A percentile compares a stretch with the other conserved stretches of the same genome.
Conservation (phyloP, 2,797 vertebrate genomes). For the Micrastur ruficollis region DNA sequence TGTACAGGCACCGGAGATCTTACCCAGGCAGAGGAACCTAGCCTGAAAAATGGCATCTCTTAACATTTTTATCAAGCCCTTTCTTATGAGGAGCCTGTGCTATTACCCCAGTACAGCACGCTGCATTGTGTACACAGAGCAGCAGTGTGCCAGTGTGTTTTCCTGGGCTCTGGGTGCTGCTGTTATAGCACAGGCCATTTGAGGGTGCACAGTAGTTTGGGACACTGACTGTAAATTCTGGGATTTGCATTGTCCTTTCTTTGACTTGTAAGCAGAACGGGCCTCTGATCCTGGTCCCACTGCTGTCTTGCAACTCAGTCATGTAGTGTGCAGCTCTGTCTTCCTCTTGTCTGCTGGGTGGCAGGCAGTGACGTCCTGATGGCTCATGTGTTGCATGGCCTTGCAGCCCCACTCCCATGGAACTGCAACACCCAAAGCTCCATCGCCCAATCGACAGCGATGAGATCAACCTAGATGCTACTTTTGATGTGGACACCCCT, state of each 20-base stretch:
- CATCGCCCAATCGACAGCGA: constrained; percentile 72
- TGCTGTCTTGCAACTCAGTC: neutral
- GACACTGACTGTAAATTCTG: neutral
- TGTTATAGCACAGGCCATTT: rapidly evolving
- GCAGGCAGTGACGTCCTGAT: neutral
- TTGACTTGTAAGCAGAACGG: rapidly evolving
- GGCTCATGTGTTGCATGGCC: neutral
- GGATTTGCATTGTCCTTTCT: neutral
- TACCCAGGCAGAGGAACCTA: neutral
- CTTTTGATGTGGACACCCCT: constrained; percentile 87
- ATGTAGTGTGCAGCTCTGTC: rapidly evolving
- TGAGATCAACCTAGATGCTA: constrained; percentile 86
- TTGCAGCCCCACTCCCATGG: constrained; percentile 84
- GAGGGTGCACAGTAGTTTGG: neutral
- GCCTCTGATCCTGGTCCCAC: neutral
- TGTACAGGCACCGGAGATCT: neutral
- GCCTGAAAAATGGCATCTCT: neutral
- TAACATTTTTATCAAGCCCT: neutral
- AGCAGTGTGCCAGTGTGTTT: neutral
- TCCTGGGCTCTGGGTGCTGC: neutral
- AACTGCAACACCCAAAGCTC: constrained; percentile 81
- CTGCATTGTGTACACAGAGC: neutral
- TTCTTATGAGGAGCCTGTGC: neutral
- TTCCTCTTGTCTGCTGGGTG: neutral
- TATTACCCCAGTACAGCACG: neutral